phyloP scores from a whole-genome alignment of 2,888 invertebrate species.

The Hypercompe scribonia region DNA sequence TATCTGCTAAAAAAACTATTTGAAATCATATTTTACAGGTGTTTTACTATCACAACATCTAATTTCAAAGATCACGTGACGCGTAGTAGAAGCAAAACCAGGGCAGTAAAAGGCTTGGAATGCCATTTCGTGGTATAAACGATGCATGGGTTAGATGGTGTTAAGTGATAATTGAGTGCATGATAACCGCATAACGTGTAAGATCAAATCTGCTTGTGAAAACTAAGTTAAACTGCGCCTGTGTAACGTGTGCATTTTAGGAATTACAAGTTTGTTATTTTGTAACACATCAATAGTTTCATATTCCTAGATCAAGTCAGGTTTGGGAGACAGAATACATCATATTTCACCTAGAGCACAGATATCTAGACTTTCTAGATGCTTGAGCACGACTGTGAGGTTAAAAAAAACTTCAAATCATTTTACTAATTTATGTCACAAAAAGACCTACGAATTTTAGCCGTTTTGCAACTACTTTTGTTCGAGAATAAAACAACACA shows the following conservation, averaged over 20 bases:
- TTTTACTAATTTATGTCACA: too few relatives aligned
- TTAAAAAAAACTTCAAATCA: too few relatives aligned
- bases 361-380: too few relatives aligned
- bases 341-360: background rate
- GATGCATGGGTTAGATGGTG: conserved; percentile 49
- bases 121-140: conserved; percentile 28
- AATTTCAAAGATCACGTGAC: conserved; percentile 5
- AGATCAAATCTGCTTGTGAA: conserved; percentile 32
- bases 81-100: conserved; percentile 22
- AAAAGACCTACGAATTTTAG: too few relatives aligned
- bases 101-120: conserved; percentile 48
- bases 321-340: background rate
- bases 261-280: background rate
- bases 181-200: conserved; percentile 43
- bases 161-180: conserved; percentile 45
- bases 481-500: background rate
- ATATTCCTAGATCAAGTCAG: background rate
- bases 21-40: background rate
- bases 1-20: too few relatives aligned
- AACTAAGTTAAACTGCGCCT: conserved; percentile 19
- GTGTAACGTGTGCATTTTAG: background rate
- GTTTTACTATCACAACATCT: background rate
- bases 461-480: background rate
- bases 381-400: too few relatives aligned
- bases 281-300: background rate